Percentiles rank a stretch among this genome's conserved stretches.
phyloP scores from a whole-genome alignment of 2,113 vertebrate genomes.

The Chinchilla lanigera region DNA sequence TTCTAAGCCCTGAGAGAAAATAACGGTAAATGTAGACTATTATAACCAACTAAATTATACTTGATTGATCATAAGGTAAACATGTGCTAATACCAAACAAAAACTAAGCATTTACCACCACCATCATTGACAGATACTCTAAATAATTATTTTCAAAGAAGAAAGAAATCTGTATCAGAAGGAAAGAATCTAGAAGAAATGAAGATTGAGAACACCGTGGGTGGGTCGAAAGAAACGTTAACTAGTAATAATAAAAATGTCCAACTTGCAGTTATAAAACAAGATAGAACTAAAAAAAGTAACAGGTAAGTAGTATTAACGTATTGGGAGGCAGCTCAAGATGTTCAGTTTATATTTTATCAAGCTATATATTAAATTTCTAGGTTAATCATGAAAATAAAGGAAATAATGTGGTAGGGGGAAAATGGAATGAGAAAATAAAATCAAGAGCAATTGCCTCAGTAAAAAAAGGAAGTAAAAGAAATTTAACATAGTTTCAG shows the following conservation, averaged over 20 bases:
- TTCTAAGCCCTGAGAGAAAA: slow-evolving; percentile 43
- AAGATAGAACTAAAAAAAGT: slow-evolving; percentile 3
- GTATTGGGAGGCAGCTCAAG: not conserved
- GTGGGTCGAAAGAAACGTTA: slow-evolving; percentile 3
- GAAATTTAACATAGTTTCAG: not conserved
- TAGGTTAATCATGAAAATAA: slow-evolving; percentile 49
- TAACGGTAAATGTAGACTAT: not conserved
- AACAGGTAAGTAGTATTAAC: not conserved
- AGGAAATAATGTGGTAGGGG: not conserved
- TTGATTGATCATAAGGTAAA: slow-evolving; percentile 6
- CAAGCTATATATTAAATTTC: slow-evolving; percentile 26
- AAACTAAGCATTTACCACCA: slow-evolving; percentile 22
- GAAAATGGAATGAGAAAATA: slow-evolving; percentile 33
- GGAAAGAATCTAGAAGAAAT: not conserved
- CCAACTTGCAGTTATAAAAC: not conserved
- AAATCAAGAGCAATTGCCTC: not conserved
- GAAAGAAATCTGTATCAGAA: slow-evolving; percentile 19
- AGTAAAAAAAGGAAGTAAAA: not conserved
- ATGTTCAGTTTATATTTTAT: slow-evolving; percentile 5
- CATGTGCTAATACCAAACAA: not conserved
- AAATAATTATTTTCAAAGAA: not conserved
- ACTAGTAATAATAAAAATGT: not conserved
- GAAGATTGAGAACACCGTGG: not conserved
- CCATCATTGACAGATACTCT: not conserved
- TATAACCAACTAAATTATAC: not conserved